These are phyloP conservation scores for Silurus lanzhouensis DNA, from an alignment of 2,797 vertebrate genomes.

Conservation along the genomic window DNA sequence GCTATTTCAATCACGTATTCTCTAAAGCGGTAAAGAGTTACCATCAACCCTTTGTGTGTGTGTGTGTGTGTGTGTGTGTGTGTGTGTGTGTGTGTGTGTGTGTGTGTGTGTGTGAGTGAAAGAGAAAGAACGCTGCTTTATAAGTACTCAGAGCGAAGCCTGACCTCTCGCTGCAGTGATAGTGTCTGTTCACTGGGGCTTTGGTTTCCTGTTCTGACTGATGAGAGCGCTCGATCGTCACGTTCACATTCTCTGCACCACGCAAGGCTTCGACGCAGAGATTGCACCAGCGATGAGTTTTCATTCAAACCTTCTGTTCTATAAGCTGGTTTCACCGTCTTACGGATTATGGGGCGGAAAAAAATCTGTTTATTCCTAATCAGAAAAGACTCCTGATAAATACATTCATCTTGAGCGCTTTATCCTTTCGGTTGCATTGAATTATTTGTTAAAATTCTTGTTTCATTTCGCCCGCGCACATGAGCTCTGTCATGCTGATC, in stretches of 20 bases:
- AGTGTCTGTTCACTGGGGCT: conserved; percentile 72
- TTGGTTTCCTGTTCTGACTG: conserved; percentile 84
- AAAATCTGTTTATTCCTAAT: no score
- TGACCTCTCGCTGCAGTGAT: conserved; percentile 78
- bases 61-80: not conserved
- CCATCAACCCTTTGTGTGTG: conserved; percentile 54
- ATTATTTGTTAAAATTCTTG: no score
- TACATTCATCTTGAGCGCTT: no score
- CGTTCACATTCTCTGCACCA: conserved; percentile 1
- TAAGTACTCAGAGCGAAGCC: not conserved
- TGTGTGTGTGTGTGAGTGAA: not conserved
- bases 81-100: not conserved
- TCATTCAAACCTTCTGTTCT: no score
- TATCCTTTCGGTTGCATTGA: no score
- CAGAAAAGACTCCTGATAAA: no score
- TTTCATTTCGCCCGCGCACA: no score
- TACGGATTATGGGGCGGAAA: no score
- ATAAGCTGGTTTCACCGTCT: no score
- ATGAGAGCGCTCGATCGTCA: conserved; percentile 39
- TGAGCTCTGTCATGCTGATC: no score
- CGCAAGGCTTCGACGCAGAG: not conserved
- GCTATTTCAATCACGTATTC: conserved; percentile 77
- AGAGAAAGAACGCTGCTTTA: not conserved
- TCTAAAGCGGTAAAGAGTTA: conserved; percentile 62
- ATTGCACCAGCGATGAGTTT: not conserved